Conservation (phyloP, 2,797 vertebrate genomes). For the Harpagifer antarcticus region DNA sequence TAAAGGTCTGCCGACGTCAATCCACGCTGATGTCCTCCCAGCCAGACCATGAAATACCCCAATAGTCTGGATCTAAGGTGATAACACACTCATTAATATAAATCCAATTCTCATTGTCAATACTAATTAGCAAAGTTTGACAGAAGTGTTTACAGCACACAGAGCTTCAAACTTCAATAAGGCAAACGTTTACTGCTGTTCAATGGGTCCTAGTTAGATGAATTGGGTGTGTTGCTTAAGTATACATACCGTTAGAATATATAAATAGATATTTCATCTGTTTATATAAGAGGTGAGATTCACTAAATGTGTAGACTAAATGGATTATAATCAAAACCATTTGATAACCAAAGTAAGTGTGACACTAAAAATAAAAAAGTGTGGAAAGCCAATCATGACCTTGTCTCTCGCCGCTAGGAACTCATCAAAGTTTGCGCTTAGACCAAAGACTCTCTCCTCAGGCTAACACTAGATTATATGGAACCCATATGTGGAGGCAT, state of each 20-base stretch:
- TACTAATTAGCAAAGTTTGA: constrained; percentile 81
- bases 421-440: not conserved
- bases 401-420: constrained; percentile 4
- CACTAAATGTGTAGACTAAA: not conserved
- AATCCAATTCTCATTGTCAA: constrained; percentile 76
- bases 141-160: constrained; percentile 56
- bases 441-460: not conserved
- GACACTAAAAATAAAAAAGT: too few species aligned
- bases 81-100: constrained; percentile 78
- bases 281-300: not conserved
- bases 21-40: constrained; percentile 86
- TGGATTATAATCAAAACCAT: not conserved
- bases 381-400: not conserved
- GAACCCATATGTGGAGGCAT: constrained; percentile 5
- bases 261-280: not conserved
- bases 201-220: constrained; percentile 11
- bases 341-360: not conserved
- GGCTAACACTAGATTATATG: not conserved
- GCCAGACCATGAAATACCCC: constrained; percentile 82
- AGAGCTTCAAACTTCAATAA: constrained; percentile 60
- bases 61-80: constrained; percentile 74
- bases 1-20: constrained; percentile 56
- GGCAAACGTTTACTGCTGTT: constrained; percentile 22
- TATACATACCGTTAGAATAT: not conserved
- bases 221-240: not conserved